These are phyloP conservation scores for Amphimallon solstitiale DNA, from an alignment of 2,888 invertebrate species.

Conservation along the genomic window DNA sequence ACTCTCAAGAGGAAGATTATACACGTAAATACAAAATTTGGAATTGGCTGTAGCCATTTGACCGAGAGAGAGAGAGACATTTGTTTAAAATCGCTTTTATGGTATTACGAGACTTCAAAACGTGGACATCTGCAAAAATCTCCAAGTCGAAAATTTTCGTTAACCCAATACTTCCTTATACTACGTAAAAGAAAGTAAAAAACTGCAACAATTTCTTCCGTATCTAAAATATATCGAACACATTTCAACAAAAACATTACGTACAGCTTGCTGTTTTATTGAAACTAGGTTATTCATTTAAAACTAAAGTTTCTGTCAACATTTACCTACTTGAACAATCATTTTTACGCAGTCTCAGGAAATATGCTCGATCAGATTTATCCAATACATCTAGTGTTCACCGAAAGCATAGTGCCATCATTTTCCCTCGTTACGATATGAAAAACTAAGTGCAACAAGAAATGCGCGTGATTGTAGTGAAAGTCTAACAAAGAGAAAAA, in stretches of 20 bases:
- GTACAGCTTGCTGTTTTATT: neutral
- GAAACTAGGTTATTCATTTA: slow-evolving; percentile 24
- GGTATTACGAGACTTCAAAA: too few species aligned
- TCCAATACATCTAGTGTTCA: slow-evolving; percentile 1
- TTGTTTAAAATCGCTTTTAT: too few species aligned
- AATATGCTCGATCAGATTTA: slow-evolving; percentile 15
- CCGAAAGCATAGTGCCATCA: neutral
- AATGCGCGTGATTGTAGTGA: too few species aligned
- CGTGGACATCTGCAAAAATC: too few species aligned
- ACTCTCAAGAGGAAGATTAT: too few species aligned
- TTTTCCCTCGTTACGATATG: neutral
- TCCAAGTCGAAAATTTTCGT: too few species aligned
- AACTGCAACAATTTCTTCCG: neutral
- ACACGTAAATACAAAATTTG: too few species aligned
- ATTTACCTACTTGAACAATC: slow-evolving; percentile 14
- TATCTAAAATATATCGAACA: neutral
- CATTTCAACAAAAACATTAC: neutral
- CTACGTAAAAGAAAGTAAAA: too few species aligned
- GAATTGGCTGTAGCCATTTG: too few species aligned
- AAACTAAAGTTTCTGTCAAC: slow-evolving; percentile 7
- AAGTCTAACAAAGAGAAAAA: too few species aligned
- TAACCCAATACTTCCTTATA: too few species aligned
- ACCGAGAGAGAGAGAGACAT: too few species aligned
- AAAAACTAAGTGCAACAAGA: neutral
- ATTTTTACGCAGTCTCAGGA: slow-evolving; percentile 24